phyloP scores from a whole-genome alignment of 2,888 invertebrate genomes.

The Myathropa florea region DNA sequence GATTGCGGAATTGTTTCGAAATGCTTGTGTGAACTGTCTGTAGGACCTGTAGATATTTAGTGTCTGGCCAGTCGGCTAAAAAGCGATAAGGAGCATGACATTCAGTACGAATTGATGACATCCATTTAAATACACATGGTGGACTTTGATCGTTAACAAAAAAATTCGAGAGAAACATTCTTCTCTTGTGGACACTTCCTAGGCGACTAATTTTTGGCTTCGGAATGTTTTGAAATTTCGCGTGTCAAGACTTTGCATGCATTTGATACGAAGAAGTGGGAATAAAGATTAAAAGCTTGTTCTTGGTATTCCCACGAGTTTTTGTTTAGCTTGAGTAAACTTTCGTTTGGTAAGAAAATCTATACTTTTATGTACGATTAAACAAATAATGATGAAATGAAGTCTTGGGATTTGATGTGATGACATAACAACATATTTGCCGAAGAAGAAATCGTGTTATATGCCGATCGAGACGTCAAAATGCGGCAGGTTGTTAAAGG shows the following conservation, averaged over 20 bases:
- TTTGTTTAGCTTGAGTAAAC: background rate
- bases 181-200: background rate
- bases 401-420: too few relatives aligned
- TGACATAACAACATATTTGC: too few relatives aligned
- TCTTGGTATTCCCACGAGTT: background rate
- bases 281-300: background rate
- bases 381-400: too few relatives aligned
- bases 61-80: background rate
- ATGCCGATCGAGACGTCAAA: too few relatives aligned
- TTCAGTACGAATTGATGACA: background rate
- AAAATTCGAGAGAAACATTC: background rate
- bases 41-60: background rate
- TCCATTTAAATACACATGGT: background rate
- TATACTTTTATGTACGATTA: too few relatives aligned
- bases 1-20: background rate
- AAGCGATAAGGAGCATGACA: background rate
- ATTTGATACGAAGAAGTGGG: background rate
- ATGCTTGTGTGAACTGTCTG: background rate
- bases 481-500: too few relatives aligned
- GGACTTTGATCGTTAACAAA: constrained; percentile 12
- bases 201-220: background rate
- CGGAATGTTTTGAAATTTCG: background rate
- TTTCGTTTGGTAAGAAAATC: background rate
- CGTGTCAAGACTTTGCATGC: background rate
- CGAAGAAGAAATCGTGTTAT: too few relatives aligned